Conservation (phyloP, 2,797 vertebrate genomes). For the Gambusia yucatana region DNA sequence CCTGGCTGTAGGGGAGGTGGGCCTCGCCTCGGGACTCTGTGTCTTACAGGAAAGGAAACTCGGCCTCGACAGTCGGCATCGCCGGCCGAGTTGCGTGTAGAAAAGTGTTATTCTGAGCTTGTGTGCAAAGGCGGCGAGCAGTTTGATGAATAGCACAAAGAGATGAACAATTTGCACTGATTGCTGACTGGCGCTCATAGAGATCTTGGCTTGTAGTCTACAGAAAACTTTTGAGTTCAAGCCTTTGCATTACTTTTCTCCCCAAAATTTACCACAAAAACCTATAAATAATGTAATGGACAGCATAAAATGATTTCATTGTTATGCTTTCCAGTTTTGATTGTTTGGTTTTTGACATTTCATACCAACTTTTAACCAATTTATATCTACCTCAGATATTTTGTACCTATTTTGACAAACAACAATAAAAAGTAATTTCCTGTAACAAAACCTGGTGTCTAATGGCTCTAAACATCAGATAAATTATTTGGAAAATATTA, state of each 20-base stretch:
- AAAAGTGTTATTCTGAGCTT: slow-evolving; percentile 21
- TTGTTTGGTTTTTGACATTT: neutral
- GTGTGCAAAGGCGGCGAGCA: slow-evolving; percentile 22
- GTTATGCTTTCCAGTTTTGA: neutral
- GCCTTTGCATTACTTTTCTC: neutral
- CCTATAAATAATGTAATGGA: neutral
- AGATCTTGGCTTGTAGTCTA: neutral
- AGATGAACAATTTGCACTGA: slow-evolving; percentile 7
- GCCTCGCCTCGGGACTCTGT: slow-evolving; percentile 21
- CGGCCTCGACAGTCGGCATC: slow-evolving; percentile 33
- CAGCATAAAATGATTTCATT: neutral
- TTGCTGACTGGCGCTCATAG: neutral
- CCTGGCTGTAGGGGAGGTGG: slow-evolving; percentile 34
- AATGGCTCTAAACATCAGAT: neutral
- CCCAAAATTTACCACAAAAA: neutral
- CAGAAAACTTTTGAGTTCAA: neutral
- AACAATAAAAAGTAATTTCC: neutral
- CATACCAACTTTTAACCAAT: neutral
- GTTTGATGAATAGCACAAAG: slow-evolving; percentile 12
- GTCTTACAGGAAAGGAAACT: slow-evolving; percentile 42
- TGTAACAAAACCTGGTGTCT: neutral
- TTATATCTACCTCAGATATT: neutral
- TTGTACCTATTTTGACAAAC: neutral
- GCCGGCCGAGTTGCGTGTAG: slow-evolving; percentile 42
- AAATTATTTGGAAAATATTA: neutral